phyloP scores from a whole-genome alignment of 2,888 invertebrate species.

The Piscicola geometra region DNA sequence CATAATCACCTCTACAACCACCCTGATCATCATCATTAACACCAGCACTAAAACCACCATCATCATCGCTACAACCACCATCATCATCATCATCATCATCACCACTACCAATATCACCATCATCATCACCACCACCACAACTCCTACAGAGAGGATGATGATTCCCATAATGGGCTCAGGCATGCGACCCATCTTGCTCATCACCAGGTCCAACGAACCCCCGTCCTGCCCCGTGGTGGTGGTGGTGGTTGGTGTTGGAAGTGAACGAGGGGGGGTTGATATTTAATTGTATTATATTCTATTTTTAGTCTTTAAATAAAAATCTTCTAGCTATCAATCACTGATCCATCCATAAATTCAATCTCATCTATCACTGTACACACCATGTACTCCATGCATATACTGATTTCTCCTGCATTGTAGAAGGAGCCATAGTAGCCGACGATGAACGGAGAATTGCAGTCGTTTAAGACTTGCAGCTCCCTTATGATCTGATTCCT shows the following conservation, averaged over 20 bases:
- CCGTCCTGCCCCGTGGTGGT: constrained; percentile 83
- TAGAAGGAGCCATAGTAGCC: constrained; percentile 97
- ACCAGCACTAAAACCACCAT: too few relatives aligned
- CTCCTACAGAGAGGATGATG: constrained; percentile 65
- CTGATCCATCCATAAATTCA: neutral
- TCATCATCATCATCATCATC: neutral
- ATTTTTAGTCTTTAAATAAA: too few relatives aligned
- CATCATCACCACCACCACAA: neutral
- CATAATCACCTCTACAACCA: too few relatives aligned
- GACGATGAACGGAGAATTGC: constrained; percentile 98
- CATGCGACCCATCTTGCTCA: constrained; percentile 92
- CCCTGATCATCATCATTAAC: too few relatives aligned
- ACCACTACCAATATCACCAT: neutral
- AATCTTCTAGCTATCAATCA: neutral
- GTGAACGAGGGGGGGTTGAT: too few relatives aligned
- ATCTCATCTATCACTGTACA: too few relatives aligned
- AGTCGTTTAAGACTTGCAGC: constrained; percentile 91
- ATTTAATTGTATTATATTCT: too few relatives aligned
- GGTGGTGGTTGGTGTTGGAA: too few relatives aligned
- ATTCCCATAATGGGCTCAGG: constrained; percentile 89
- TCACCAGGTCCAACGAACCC: constrained; percentile 90
- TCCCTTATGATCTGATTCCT: constrained; percentile 97
- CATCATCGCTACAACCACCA: too few relatives aligned
- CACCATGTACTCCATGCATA: constrained; percentile 99
- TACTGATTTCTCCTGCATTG: constrained; percentile 97